Percentiles rank a stretch among this genome's conserved stretches.
Evolutionary conservation across 2,797 vertebrate species (phyloP).

Genomic region (Typhlichthys eigenmanni): DNA sequence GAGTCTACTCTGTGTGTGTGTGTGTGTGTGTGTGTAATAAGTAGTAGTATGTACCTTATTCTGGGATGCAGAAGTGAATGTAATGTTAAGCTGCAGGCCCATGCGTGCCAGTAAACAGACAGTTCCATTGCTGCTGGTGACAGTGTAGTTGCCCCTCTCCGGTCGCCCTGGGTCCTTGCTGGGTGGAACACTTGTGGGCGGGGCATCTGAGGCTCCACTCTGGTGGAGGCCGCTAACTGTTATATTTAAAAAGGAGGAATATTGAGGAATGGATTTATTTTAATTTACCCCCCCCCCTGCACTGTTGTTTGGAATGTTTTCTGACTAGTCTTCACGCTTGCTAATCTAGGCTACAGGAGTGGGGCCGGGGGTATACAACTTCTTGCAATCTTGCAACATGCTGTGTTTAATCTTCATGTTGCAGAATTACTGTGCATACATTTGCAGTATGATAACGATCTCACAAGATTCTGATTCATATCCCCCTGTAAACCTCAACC

Average conservation of each 20-base stretch:
- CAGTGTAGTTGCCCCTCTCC: conserved; percentile 73
- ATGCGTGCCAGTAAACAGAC: conserved; percentile 76
- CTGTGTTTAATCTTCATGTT: no score
- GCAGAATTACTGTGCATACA: no score
- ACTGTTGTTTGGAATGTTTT: no score
- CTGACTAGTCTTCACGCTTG: no score
- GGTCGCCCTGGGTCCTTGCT: conserved; percentile 72
- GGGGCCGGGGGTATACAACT: no score
- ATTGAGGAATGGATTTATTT: not conserved
- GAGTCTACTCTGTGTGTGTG: not conserved
- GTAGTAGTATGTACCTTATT: conserved; percentile 63
- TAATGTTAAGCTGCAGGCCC: conserved; percentile 89
- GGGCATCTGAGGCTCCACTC: conserved; percentile 54
- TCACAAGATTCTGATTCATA: no score
- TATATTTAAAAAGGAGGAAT: conserved; percentile 12
- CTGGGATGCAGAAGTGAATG: conserved; percentile 65
- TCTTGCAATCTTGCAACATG: no score
- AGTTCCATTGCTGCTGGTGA: conserved; percentile 68
- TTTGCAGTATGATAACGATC: no score
- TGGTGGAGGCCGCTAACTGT: conserved; percentile 61
- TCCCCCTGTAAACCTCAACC: no score
- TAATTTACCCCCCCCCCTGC: no score
- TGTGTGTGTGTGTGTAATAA: not conserved
- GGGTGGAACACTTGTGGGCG: conserved; percentile 43
- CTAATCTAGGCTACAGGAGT: no score